Conservation (phyloP, 2,888 invertebrate genomes). For the Bimastos eiseni region DNA sequence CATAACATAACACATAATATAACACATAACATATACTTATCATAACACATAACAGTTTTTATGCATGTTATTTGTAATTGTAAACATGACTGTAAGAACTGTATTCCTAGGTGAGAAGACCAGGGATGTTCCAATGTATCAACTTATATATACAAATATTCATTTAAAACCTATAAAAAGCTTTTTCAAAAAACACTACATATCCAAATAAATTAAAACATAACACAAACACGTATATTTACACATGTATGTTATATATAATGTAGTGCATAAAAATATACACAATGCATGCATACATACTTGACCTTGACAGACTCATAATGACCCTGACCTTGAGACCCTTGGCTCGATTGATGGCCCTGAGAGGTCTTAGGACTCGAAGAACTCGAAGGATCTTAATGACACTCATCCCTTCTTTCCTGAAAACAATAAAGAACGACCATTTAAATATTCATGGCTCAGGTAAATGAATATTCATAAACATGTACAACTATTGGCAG, state of each 20-base stretch:
- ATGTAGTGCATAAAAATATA: neutral
- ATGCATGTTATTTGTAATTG: neutral
- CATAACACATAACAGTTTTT: too few relatives aligned
- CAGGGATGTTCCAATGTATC: neutral
- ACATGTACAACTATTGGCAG: neutral
- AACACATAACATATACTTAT: neutral
- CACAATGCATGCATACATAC: neutral
- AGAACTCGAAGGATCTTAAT: constrained; percentile 96
- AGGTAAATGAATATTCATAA: too few relatives aligned
- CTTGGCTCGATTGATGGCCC: constrained; percentile 99
- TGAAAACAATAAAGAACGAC: constrained; percentile 45
- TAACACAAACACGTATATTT: neutral
- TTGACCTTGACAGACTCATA: neutral
- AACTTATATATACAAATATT: neutral
- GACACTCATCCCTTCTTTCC: constrained; percentile 74
- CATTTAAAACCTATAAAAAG: neutral
- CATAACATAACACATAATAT: neutral
- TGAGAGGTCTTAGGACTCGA: constrained; percentile 92
- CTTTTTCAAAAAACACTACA: neutral
- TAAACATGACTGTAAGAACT: neutral
- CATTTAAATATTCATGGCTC: neutral
- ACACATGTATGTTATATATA: too few relatives aligned
- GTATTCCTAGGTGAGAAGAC: neutral
- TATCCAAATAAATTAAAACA: neutral
- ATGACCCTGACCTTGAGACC: constrained; percentile 83